Base-by-base conservation (phyloP, 2,113 vertebrate species). In the Seriola rivoliana region DNA sequence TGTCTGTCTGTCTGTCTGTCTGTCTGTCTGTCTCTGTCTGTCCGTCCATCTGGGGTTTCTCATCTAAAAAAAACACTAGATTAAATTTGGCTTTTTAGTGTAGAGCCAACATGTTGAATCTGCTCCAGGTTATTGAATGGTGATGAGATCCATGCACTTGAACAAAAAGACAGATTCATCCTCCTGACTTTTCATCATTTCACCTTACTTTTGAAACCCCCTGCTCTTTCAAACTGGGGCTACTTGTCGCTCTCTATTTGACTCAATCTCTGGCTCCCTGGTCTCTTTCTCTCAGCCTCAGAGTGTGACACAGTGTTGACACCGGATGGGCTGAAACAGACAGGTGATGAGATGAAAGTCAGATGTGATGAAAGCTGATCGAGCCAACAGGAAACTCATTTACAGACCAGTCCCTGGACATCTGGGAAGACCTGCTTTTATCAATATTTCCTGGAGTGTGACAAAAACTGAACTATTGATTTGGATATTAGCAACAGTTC, bases 341-440 rank as follows among this genome's bases (percentile, higher is more conserved):
- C 80, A 66, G 76, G 82, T 57, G 34, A 89, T 70, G 85, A 85
- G 87, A 91, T 77, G 73, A 85, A 84, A 86, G 83, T 90, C 78
- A 81, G 70, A 89, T 65, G 74, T 88, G 90, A 91, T 91, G 72
- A 90, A 89, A 86, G 73, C 75, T 72, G 88, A 90, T 87, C 32
- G 77, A 78, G 81, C 85, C 85, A 84, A 86, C 75, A 82, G 80
- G 75, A 87, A 88, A 86, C 81, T 88, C 78, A 75, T 89, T 89
- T 85, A 85, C 63, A 63, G 19, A 81, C 57, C 48, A 4, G 50
- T 63, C 44, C 46, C 60, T 29, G 57, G 42, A 75, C 62, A 38
- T 67, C 59, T 48, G 50, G 63, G 52, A 81, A 84, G 29, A 58
- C 29, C 11, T 64, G 25, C 23, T 79, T 78, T 77, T 68, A 48